Conservation (phyloP, 2,888 invertebrate species). For the Eulithis prunata region DNA sequence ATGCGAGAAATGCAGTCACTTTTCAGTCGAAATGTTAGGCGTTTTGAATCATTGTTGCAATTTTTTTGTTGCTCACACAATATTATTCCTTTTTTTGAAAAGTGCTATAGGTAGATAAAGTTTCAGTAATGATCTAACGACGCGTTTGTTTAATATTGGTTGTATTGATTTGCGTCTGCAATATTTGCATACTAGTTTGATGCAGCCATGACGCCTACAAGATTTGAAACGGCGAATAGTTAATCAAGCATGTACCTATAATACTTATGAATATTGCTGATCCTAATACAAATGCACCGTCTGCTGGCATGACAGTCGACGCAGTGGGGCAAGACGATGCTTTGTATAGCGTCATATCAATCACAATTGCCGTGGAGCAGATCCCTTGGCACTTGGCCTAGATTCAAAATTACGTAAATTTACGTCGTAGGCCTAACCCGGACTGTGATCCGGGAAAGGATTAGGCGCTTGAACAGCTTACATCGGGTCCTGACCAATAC, state of each 20-base stretch:
- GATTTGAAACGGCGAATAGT: slow-evolving; percentile 28
- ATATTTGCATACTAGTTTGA: slow-evolving; percentile 8
- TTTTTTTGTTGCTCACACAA: slow-evolving; percentile 18
- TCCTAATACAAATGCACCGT: slow-evolving; percentile 71
- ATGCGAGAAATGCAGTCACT: slow-evolving; percentile 35
- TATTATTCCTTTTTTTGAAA: neutral
- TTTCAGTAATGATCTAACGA: too few species aligned
- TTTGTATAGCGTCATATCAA: slow-evolving; percentile 78
- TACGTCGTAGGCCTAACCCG: slow-evolving; percentile 77
- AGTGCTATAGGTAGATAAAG: too few species aligned
- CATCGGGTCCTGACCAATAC: slow-evolving; percentile 71
- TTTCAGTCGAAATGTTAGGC: slow-evolving; percentile 35
- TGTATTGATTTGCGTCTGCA: neutral
- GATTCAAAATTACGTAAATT: slow-evolving; percentile 83
- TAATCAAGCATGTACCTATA: too few species aligned
- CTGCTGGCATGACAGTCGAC: slow-evolving; percentile 56
- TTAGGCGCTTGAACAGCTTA: slow-evolving; percentile 76
- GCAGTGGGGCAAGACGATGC: slow-evolving; percentile 61
- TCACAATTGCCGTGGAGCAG: slow-evolving; percentile 78
- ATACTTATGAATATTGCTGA: slow-evolving; percentile 36
- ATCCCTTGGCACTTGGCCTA: slow-evolving; percentile 84
- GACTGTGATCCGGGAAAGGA: slow-evolving; percentile 70
- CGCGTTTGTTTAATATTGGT: too few species aligned
- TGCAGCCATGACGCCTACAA: slow-evolving; percentile 26
- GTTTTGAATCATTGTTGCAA: slow-evolving; percentile 24